Evolutionary conservation across 1,140 invertebrate genomes (phyloP).

Genomic region (Meloidogyne hapla): DNA sequence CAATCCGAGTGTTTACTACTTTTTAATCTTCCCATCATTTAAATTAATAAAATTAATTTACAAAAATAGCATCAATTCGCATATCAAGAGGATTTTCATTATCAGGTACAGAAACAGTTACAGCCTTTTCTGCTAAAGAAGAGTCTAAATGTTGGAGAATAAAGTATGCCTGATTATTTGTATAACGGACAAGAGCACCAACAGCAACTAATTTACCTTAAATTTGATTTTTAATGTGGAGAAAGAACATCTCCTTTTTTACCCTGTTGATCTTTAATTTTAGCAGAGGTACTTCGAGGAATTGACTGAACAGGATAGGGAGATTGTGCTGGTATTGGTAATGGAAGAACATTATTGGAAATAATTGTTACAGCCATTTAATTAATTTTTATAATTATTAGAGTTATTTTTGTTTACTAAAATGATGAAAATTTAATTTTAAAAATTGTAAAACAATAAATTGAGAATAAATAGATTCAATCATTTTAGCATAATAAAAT

Average conservation of each 20-base stretch:
- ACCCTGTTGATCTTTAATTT: constrained; percentile 42
- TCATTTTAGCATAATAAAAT: no score
- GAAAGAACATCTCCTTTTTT: background rate
- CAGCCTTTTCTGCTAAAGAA: constrained; percentile 42
- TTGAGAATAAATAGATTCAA: no score
- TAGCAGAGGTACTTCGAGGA: constrained; percentile 40
- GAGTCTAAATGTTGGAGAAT: constrained; percentile 48
- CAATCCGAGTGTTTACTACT: background rate
- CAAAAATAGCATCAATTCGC: constrained; percentile 39
- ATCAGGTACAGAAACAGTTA: constrained; percentile 40
- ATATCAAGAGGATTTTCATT: constrained; percentile 42
- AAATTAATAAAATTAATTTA: constrained; percentile 28
- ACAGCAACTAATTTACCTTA: constrained; percentile 46
- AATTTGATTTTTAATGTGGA: constrained; percentile 26
- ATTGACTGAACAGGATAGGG: constrained; percentile 46
- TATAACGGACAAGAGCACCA: constrained; percentile 44
- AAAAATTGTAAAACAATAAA: no score
- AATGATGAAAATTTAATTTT: no score
- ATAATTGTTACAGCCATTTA: background rate
- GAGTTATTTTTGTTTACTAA: no score
- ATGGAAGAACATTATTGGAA: constrained; percentile 1
- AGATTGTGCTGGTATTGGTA: constrained; percentile 40
- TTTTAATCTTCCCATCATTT: no score
- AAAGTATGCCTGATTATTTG: constrained; percentile 52
- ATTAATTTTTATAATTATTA: no score